Conservation (phyloP, 2,888 invertebrate genomes). For the Pteria penguin region DNA sequence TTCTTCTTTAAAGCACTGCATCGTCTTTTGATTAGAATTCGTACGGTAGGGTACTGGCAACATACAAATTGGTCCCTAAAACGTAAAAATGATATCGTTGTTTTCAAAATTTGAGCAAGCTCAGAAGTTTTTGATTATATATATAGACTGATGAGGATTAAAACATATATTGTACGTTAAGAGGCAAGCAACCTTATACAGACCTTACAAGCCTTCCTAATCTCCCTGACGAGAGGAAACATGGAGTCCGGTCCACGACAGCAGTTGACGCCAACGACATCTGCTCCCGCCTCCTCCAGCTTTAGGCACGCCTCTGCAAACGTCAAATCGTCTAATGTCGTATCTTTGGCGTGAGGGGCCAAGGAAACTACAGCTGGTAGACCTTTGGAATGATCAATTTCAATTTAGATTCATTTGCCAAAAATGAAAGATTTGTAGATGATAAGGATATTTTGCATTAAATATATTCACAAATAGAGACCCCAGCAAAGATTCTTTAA, state of each 20-base stretch:
- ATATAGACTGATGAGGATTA: neutral
- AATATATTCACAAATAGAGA: no score
- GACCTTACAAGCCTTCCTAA: slow-evolving; percentile 67
- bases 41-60: slow-evolving; percentile 45
- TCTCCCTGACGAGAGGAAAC: slow-evolving; percentile 61
- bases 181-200: neutral
- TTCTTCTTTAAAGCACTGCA: slow-evolving; percentile 14
- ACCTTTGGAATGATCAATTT: neutral
- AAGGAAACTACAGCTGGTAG: slow-evolving; percentile 73
- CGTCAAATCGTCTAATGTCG: slow-evolving; percentile 60
- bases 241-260: slow-evolving; percentile 65
- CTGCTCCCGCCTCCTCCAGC: slow-evolving; percentile 70
- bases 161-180: no score
- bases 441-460: no score
- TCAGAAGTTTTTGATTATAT: neutral
- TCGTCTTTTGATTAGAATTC: slow-evolving; percentile 28
- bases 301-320: slow-evolving; percentile 59
- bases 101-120: neutral
- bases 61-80: slow-evolving; percentile 43
- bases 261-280: slow-evolving; percentile 75
- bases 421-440: no score
- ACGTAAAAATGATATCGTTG: neutral
- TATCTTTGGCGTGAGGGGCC: slow-evolving; percentile 45
- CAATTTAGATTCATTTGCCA: neutral
- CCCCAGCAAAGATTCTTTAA: no score